A percentile compares a stretch with the other conserved stretches of the same genome.
Evolutionary conservation across 2,888 invertebrate genomes (phyloP).

Genomic region (Sinopyrophorus schimmeli): DNA sequence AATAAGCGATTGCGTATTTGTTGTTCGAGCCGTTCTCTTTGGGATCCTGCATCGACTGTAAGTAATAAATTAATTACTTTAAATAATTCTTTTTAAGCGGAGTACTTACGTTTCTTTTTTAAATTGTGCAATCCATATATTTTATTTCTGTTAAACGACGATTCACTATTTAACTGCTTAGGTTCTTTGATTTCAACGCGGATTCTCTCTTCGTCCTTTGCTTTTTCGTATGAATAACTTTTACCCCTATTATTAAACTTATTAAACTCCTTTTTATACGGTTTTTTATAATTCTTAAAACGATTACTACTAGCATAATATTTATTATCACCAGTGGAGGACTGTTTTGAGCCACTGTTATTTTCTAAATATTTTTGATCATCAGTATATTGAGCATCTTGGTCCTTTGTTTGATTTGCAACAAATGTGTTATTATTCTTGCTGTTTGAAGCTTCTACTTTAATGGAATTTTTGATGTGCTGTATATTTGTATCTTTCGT

Average conservation of each 20-base stretch:
- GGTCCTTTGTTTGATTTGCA: too few species aligned
- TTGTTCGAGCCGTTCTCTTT: slow-evolving; percentile 80
- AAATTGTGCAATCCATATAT: slow-evolving; percentile 5
- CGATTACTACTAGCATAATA: slow-evolving; percentile 13
- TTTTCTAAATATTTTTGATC: too few species aligned
- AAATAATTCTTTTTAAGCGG: too few species aligned
- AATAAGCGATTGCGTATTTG: slow-evolving; percentile 79
- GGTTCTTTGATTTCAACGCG: slow-evolving; percentile 1
- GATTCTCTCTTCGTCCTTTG: slow-evolving; percentile 4
- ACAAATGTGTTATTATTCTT: background rate
- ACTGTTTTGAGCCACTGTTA: too few species aligned
- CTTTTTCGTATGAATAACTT: slow-evolving; percentile 31
- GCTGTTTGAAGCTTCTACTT: too few species aligned
- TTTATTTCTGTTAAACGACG: slow-evolving; percentile 3
- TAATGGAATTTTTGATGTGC: background rate
- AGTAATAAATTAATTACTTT: too few species aligned
- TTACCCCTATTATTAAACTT: slow-evolving; percentile 36
- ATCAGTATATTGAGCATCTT: too few species aligned
- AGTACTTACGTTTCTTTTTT: slow-evolving; percentile 27
- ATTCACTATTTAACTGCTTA: background rate
- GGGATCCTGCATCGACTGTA: slow-evolving; percentile 66
- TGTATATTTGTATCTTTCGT: slow-evolving; percentile 1
- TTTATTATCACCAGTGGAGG: too few species aligned
- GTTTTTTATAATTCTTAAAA: slow-evolving; percentile 34
- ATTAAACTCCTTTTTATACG: slow-evolving; percentile 39